Conservation (phyloP, 2,888 invertebrate genomes). For the Polydrusus cervinus region DNA sequence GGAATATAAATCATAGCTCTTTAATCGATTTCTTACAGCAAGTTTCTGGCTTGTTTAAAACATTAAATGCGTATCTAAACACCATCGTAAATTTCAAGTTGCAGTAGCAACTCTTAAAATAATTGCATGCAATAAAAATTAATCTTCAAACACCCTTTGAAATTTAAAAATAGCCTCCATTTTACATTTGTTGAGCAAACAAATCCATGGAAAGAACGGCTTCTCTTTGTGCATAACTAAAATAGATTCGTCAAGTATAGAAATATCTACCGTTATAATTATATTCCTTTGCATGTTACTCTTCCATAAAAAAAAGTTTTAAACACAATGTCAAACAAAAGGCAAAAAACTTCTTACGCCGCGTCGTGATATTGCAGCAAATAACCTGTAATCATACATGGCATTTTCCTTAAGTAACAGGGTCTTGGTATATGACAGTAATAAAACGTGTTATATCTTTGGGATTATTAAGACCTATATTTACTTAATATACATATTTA, state of each 20-base stretch:
- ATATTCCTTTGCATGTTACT: slow-evolving; percentile 23
- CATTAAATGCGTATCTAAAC: slow-evolving; percentile 22
- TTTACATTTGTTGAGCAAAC: slow-evolving; percentile 30
- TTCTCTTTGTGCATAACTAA: slow-evolving; percentile 27
- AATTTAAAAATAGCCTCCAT: slow-evolving; percentile 29
- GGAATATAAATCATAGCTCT: slow-evolving; percentile 7
- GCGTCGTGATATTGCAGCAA: background rate
- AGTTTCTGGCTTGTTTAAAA: slow-evolving; percentile 9
- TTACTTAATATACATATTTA: too few relatives aligned
- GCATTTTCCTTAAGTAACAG: background rate
- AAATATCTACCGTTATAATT: slow-evolving; percentile 15
- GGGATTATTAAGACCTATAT: too few relatives aligned
- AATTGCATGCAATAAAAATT: slow-evolving; percentile 25
- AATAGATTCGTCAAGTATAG: slow-evolving; percentile 26
- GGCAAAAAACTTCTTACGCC: background rate
- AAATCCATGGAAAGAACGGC: slow-evolving; percentile 26
- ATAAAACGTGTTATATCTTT: too few relatives aligned
- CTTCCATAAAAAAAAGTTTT: slow-evolving; percentile 25
- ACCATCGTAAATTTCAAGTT: slow-evolving; percentile 6
- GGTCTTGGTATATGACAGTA: background rate
- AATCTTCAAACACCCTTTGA: slow-evolving; percentile 29
- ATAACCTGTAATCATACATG: background rate
- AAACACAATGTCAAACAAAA: slow-evolving; percentile 4
- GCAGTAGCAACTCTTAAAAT: slow-evolving; percentile 11
- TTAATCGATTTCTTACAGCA: background rate